phyloP scores from a whole-genome alignment of 1,140 invertebrate species.

The Drosophila pectinifera region DNA sequence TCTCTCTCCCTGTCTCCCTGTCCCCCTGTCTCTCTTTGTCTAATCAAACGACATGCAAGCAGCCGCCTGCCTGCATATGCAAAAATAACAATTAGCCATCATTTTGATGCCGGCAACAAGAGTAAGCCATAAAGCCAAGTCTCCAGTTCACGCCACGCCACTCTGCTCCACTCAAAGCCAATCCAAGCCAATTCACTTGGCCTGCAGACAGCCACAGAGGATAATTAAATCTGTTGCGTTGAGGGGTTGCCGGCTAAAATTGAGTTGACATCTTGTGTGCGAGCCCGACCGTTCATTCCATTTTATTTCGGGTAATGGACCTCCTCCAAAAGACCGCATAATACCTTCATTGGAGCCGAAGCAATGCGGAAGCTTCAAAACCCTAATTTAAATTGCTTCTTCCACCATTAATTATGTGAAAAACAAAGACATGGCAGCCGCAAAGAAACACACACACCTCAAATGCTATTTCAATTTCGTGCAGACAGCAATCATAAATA shows the following conservation, averaged over 20 bases:
- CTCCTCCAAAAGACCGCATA: neutral
- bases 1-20: constrained; percentile 31
- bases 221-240: constrained; percentile 71
- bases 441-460: constrained; percentile 47
- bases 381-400: constrained; percentile 55
- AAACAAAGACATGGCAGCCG: constrained; percentile 36
- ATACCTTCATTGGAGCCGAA: constrained; percentile 26
- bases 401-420: constrained; percentile 66
- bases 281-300: constrained; percentile 37
- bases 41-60: constrained; percentile 69
- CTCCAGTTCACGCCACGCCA: neutral
- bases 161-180: constrained; percentile 2
- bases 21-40: constrained; percentile 32
- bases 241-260: constrained; percentile 54
- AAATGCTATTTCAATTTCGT: constrained; percentile 56
- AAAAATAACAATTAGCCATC: constrained; percentile 81
- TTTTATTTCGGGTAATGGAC: neutral
- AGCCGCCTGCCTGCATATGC: constrained; percentile 52
- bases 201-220: constrained; percentile 37
- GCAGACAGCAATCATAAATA: constrained; percentile 46
- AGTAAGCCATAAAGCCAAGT: too few relatives aligned
- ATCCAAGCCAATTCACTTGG: constrained; percentile 15
- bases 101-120: constrained; percentile 68
- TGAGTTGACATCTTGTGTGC: constrained; percentile 63
- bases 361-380: constrained; percentile 58